Evolutionary conservation across 2,888 invertebrate species (phyloP), one percentile per base, ranked within the genome.

Genomic region (Caradrina clavipalpis): DNA sequence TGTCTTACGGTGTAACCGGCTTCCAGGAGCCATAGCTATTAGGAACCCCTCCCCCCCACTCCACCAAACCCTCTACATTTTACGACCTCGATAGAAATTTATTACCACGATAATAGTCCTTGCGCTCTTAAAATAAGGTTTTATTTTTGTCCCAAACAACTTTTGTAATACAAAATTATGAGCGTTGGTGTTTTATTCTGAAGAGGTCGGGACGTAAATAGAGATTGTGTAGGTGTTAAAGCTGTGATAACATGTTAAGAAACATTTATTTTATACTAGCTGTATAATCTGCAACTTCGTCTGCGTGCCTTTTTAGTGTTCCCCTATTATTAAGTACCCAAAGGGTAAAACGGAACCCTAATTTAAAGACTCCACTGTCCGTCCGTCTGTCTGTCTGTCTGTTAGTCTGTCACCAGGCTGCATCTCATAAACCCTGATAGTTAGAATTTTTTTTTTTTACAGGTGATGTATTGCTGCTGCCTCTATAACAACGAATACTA

Each of bases 1-100:
- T 8, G 35, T 6, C 35, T 1, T 39, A 4, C 77, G 56, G 77
- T 78, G 77, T 80, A 19, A 80, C 5, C 15, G 21, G 0, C 57
- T 26, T 6, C 58, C 77, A 26, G 3, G 6, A 2, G 10, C 45
- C 67, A 57, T 54, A 60, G 55, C 35, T 21, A 39, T 13, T 42
- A 50, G 54, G 26, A 0, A 19, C 50, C 21, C 59, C 55, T 53
- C 22, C 63, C 50, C 21, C 59, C 55, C 55, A 26, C 63, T 56
- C 35, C 49, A 8, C 22, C 35, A 60, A 6, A 59, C 59, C 56
- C 60, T 66, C 58, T 56, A 57, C 64, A 63, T 66, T 82, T 83
- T 73, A 81, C 57, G 76, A 55, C 65, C 68, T 67, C 79, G 81
- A 81, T 81, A 81, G 70, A 67, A 73, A 82, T 83, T 83, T 83